phyloP scores from a whole-genome alignment of 2,888 invertebrate species.

The Laspeyria flexula region DNA sequence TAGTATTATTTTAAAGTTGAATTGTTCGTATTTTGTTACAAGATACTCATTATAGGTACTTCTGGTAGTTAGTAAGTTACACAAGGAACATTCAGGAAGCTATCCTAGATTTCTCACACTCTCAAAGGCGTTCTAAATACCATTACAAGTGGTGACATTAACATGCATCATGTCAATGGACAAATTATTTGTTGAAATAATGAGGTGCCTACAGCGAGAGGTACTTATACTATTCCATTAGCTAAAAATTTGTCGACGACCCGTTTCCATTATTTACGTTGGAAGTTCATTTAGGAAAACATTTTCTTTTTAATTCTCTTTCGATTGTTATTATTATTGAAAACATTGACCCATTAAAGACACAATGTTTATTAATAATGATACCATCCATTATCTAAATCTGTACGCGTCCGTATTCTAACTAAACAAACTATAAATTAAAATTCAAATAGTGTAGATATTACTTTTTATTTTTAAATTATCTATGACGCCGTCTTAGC shows the following conservation, averaged over 20 bases:
- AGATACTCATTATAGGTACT: slow-evolving; percentile 14
- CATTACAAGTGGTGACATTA: slow-evolving; percentile 59
- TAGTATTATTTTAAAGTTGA: slow-evolving; percentile 4
- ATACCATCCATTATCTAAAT: too few relatives aligned
- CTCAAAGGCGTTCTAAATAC: slow-evolving; percentile 67
- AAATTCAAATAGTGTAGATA: slow-evolving; percentile 13
- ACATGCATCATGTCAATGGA: slow-evolving; percentile 67
- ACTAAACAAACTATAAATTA: slow-evolving; percentile 6
- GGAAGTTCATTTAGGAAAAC: slow-evolving; percentile 40
- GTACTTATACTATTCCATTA: slow-evolving; percentile 44
- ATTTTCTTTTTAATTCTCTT: slow-evolving; percentile 12
- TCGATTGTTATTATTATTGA: slow-evolving; percentile 14
- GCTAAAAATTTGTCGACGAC: slow-evolving; percentile 39
- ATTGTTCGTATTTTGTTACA: slow-evolving; percentile 14
- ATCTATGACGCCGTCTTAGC: slow-evolving; percentile 15
- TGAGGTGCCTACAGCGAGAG: slow-evolving; percentile 52
- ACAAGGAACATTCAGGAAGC: slow-evolving; percentile 58
- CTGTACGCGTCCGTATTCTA: slow-evolving; percentile 5
- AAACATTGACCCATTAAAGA: background rate
- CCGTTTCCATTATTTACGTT: slow-evolving; percentile 43
- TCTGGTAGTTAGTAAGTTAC: slow-evolving; percentile 28
- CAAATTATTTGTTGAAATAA: slow-evolving; percentile 66
- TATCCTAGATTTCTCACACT: slow-evolving; percentile 63
- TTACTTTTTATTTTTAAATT: slow-evolving; percentile 7
- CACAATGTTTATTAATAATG: too few relatives aligned